Evolutionary conservation across 2,797 vertebrate genomes (phyloP), one percentile per base, ranked within the genome.

Genomic region (Alcedo atthis): DNA sequence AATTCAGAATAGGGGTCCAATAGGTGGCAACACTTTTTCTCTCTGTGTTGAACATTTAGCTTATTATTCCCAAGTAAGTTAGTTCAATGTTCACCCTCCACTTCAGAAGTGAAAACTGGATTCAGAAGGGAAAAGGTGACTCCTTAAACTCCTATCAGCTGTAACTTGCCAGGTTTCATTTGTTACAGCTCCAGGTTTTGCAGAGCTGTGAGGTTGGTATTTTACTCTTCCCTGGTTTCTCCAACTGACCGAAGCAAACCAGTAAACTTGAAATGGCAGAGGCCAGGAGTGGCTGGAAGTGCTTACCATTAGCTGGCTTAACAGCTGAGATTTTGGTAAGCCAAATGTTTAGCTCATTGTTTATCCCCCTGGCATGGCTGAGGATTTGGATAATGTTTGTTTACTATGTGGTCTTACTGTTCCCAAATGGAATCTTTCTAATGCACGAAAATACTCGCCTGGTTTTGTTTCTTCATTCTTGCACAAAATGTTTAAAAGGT

Each of bases 381-480:
- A 96, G 81, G 78, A 76, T 92, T 81, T 85, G 88, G 86, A 81
- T 85, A 30, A 76, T 49, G 53, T 82, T 94, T 85, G 70, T 86
- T 93, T 82, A 93, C 83, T 77, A 25, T 63, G 84, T 95, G 58
- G 89, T 91, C 74, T 96, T 77, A 71, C 80, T 91, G 85, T 84
- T 92, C 85, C 89, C 79, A 89, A 83, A 57, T 74, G 93, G 92
- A 89, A 87, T 95, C 91, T 95, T 96, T 57, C 94, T 86, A 92
- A 89, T 81, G 91, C 94, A 90, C 7, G 19, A 90, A 94, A 95
- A 91, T 77, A 93, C 81, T 96, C 8, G 37, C 76, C 88, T 95
- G 83, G 89, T 95, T 97, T 95, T 95, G 5, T 82, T 90, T 93
- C 87, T 95, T 91, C 91, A 92, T 90, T 96, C 91, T 97, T 97